Evolutionary conservation across 2,888 invertebrate species (phyloP).

Genomic region (Ectemnius cavifrons): DNA sequence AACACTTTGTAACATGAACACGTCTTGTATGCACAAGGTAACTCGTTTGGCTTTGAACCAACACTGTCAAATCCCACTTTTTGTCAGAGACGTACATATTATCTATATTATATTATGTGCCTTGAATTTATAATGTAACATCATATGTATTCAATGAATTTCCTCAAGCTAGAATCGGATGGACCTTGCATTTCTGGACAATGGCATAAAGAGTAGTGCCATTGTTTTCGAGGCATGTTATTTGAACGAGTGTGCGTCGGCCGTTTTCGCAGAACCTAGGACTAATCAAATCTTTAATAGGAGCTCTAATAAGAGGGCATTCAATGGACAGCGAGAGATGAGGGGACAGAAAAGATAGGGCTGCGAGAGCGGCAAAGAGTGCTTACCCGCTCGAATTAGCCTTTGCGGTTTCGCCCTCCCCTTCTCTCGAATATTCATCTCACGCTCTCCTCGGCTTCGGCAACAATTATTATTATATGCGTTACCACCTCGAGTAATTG

Average conservation of each 20-base stretch:
- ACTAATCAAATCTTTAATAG: conserved; percentile 76
- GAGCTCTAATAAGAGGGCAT: conserved; percentile 74
- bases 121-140: too few species aligned
- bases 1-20: too few species aligned
- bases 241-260: conserved; percentile 61
- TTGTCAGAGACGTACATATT: too few species aligned
- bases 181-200: too few species aligned
- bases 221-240: conserved; percentile 56
- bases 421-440: conserved; percentile 69
- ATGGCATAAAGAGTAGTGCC: background rate
- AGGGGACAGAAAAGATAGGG: conserved; percentile 36
- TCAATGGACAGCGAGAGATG: conserved; percentile 57
- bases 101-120: too few species aligned
- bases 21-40: too few species aligned
- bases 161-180: too few species aligned
- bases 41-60: too few species aligned
- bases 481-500: conserved; percentile 37
- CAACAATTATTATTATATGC: conserved; percentile 72
- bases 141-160: too few species aligned
- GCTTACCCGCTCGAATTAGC: conserved; percentile 60
- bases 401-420: conserved; percentile 64
- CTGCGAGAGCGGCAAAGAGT: conserved; percentile 14
- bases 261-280: conserved; percentile 62
- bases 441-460: conserved; percentile 64
- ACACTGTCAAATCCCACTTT: too few species aligned